Conservation (phyloP, 2,113 vertebrate genomes). For the Calypte anna region DNA sequence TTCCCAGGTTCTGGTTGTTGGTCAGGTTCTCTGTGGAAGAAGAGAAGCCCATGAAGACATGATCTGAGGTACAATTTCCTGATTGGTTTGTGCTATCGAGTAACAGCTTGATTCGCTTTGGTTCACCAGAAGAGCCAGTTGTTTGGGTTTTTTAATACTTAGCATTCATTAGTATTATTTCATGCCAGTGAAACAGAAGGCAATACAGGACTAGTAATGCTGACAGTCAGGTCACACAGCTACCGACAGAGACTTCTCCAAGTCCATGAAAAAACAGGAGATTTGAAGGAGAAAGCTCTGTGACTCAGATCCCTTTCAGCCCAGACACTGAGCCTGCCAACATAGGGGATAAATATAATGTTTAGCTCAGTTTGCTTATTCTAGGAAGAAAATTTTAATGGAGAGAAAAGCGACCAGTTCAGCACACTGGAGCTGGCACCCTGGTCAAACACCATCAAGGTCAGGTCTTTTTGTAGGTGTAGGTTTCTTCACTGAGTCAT, state of each 20-base stretch:
- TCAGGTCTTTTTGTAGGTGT: background rate
- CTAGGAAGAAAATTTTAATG: background rate
- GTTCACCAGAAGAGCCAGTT: background rate
- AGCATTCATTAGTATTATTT: background rate
- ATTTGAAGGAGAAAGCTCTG: background rate
- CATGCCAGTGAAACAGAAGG: background rate
- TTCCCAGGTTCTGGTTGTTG: background rate
- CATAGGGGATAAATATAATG: background rate
- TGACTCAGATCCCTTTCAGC: background rate
- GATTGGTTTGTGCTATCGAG: background rate
- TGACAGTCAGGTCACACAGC: background rate
- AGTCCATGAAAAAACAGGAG: background rate
- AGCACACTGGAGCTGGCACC: background rate
- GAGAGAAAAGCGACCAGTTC: background rate
- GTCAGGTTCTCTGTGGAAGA: background rate
- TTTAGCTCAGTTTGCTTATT: background rate
- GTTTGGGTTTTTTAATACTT: background rate
- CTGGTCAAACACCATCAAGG: background rate
- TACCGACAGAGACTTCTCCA: background rate
- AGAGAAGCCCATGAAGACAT: background rate
- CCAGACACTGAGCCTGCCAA: background rate
- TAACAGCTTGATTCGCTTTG: background rate
- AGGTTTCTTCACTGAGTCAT: background rate
- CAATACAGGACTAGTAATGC: background rate
- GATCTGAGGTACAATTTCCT: background rate